phyloP scores from a whole-genome alignment of 2,888 invertebrate species.

The Hololepta plana region DNA sequence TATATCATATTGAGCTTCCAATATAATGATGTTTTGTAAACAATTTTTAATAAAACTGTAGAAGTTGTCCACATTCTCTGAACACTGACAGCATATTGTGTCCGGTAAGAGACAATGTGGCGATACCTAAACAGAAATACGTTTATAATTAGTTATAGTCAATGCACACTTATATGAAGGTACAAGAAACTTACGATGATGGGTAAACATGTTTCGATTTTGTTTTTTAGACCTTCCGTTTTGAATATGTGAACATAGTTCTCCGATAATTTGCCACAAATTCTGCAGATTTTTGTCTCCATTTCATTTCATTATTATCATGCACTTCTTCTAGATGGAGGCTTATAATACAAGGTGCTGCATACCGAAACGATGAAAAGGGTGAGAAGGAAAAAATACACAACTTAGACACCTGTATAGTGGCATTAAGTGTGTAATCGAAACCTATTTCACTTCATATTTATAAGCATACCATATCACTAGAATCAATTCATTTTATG shows the following conservation, averaged over 20 bases:
- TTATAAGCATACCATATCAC: too few species aligned
- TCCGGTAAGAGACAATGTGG: conserved; percentile 23
- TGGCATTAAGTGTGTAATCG: too few species aligned
- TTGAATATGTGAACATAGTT: conserved; percentile 23
- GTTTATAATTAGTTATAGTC: conserved; percentile 2
- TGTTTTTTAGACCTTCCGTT: conserved; percentile 23
- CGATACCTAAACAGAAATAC: conserved; percentile 16
- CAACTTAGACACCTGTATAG: too few species aligned
- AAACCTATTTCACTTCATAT: too few species aligned
- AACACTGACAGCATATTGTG: conserved; percentile 23
- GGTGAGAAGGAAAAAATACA: too few species aligned
- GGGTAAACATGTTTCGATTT: conserved; percentile 27
- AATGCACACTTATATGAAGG: conserved; percentile 1
- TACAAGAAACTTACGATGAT: conserved; percentile 21
- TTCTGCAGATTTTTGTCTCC: conserved; percentile 24
- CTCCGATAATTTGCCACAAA: conserved; percentile 22
- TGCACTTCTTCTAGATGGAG: too few species aligned
- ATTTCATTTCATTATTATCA: conserved; percentile 13
- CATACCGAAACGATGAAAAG: too few species aligned
- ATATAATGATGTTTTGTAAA: conserved; percentile 22
- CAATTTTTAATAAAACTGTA: conserved; percentile 24
- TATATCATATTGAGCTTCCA: conserved; percentile 24
- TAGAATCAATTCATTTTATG: too few species aligned
- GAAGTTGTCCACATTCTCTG: conserved; percentile 20
- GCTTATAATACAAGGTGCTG: too few species aligned